Evolutionary conservation across 2,888 invertebrate genomes (phyloP).

Genomic region (Drosophila mulleri): DNA sequence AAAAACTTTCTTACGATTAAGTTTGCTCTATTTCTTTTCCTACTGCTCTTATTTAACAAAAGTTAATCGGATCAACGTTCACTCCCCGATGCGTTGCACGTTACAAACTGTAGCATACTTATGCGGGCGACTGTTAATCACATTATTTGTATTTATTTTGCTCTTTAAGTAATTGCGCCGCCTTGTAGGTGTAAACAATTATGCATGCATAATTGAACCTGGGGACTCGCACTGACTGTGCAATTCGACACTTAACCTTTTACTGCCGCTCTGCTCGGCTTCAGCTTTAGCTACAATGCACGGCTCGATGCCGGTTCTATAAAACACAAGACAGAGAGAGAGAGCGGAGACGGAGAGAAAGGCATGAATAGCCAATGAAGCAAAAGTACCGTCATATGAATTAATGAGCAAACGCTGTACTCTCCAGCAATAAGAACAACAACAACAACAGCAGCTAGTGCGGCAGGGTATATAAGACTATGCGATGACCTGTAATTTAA

Average conservation of each 20-base stretch:
- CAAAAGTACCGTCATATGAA: slow-evolving; percentile 75
- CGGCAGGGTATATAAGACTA: neutral
- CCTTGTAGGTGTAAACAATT: slow-evolving; percentile 53
- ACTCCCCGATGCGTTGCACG: neutral
- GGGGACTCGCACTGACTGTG: slow-evolving; percentile 47
- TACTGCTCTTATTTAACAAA: neutral
- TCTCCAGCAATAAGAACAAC: slow-evolving; percentile 25
- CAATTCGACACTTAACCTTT: slow-evolving; percentile 72
- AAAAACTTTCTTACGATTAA: neutral
- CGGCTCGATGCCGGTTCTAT: slow-evolving; percentile 18
- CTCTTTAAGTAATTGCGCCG: slow-evolving; percentile 32
- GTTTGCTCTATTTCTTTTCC: no score
- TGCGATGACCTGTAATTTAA: neutral
- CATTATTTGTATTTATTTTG: slow-evolving; percentile 13
- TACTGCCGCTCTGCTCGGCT: slow-evolving; percentile 23
- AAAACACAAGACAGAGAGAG: neutral
- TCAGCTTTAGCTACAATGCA: neutral
- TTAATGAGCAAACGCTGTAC: slow-evolving; percentile 65
- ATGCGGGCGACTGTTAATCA: slow-evolving; percentile 13
- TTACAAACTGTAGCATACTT: slow-evolving; percentile 3
- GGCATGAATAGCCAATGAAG: slow-evolving; percentile 68
- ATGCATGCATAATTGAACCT: slow-evolving; percentile 67
- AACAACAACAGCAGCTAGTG: slow-evolving; percentile 12
- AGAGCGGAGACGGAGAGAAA: neutral
- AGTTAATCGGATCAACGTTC: neutral